Evolutionary conservation across 2,888 invertebrate genomes (phyloP).

Genomic region (Apotomis capreana): DNA sequence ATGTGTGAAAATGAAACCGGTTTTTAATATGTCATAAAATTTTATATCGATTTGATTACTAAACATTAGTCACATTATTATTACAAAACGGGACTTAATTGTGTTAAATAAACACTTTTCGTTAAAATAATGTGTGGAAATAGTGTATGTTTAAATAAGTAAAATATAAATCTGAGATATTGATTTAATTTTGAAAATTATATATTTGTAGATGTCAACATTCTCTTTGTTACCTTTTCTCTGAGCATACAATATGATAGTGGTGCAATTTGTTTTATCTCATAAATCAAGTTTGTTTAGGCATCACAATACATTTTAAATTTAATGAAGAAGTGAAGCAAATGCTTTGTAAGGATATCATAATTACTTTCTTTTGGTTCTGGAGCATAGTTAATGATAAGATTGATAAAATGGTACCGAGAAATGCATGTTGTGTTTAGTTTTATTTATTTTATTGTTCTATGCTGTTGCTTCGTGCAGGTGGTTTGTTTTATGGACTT

Average conservation of each 20-base stretch:
- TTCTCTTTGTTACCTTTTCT: neutral
- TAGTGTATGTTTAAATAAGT: too few species aligned
- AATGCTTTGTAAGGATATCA: neutral
- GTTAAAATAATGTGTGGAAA: too few species aligned
- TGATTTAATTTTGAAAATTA: too few species aligned
- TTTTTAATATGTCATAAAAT: too few species aligned
- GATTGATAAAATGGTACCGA: neutral
- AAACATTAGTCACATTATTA: too few species aligned
- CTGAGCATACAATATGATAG: neutral
- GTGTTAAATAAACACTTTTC: too few species aligned
- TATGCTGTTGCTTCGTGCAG: neutral
- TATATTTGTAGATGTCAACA: too few species aligned
- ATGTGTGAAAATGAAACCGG: too few species aligned
- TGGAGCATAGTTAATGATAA: neutral
- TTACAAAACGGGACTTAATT: too few species aligned
- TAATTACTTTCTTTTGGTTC: neutral
- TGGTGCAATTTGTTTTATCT: neutral
- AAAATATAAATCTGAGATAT: too few species aligned
- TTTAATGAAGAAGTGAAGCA: neutral
- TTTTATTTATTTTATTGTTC: neutral
- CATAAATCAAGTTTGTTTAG: neutral
- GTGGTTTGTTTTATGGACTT: too few species aligned
- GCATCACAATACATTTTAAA: neutral
- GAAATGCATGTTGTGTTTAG: neutral
- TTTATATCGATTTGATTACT: too few species aligned